phyloP scores from a whole-genome alignment of 2,888 invertebrate species.

The Phorcus lineatus region DNA sequence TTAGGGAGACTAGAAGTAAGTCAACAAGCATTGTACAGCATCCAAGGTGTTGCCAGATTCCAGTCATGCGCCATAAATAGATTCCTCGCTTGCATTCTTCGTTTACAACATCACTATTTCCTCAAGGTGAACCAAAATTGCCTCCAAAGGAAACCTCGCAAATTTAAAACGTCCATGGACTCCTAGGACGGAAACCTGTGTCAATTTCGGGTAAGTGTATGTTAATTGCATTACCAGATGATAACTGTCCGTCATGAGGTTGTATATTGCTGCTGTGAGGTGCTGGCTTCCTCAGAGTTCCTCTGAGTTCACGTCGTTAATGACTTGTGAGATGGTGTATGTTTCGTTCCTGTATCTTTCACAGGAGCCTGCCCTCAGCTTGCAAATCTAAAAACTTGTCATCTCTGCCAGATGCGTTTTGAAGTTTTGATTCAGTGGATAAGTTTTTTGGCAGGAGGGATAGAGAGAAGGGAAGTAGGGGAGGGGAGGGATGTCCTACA shows the following conservation, averaged over 20 bases:
- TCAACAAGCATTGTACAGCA: no score
- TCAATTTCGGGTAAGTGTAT: neutral
- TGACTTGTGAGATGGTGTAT: neutral
- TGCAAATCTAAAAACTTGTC: neutral
- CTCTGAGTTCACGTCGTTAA: neutral
- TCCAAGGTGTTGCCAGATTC: neutral
- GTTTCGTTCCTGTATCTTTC: neutral
- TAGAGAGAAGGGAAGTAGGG: neutral
- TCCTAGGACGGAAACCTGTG: neutral
- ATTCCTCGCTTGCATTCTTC: neutral
- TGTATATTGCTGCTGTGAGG: neutral
- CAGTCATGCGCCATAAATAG: neutral
- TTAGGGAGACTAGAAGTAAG: no score
- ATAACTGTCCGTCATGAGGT: neutral
- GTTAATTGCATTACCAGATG: slow-evolving; percentile 1
- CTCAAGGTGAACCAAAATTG: slow-evolving; percentile 1
- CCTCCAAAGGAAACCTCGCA: neutral
- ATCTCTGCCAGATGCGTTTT: neutral
- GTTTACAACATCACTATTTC: neutral
- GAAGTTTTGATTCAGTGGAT: neutral
- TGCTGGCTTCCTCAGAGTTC: neutral
- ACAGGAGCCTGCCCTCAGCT: neutral
- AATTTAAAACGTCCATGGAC: neutral
- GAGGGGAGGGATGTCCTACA: neutral
- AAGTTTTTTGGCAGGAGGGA: neutral